Evolutionary conservation across 64 coral and sea anemone genomes (phyloP).

Genomic region (Actinia equina): DNA sequence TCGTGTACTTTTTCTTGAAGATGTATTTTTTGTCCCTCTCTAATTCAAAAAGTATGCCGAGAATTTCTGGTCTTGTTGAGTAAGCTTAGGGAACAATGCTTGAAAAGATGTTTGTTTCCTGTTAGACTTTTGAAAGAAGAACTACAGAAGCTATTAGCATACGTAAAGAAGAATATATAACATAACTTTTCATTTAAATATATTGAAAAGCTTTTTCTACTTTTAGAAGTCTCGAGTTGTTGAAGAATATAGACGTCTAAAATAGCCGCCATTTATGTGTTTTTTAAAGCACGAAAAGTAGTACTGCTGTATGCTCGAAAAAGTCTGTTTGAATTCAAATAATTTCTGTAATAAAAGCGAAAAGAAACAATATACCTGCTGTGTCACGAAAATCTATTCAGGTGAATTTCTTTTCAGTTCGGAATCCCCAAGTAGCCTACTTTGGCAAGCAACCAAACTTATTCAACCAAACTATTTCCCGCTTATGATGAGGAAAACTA

Average conservation of each 20-base stretch:
- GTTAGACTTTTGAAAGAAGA: not conserved
- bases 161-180: not conserved
- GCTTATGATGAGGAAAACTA: too few species aligned
- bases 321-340: not conserved
- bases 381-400: not conserved
- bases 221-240: not conserved
- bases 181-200: not conserved
- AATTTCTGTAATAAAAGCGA: not conserved
- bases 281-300: not conserved
- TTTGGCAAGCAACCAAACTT: not conserved
- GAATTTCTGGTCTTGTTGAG: not conserved
- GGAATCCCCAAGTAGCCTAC: not conserved
- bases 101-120: not conserved
- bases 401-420: not conserved
- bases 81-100: not conserved
- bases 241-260: not conserved
- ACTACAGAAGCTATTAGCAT: not conserved
- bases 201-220: not conserved
- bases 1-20: not conserved
- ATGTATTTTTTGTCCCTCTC: not conserved
- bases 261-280: not conserved
- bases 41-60: not conserved
- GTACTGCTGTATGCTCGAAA: not conserved
- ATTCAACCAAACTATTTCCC: too few species aligned
- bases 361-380: slow-evolving; percentile 9